Base-by-base conservation (phyloP, 2,888 invertebrate genomes). In the Tineola bisselliella region DNA sequence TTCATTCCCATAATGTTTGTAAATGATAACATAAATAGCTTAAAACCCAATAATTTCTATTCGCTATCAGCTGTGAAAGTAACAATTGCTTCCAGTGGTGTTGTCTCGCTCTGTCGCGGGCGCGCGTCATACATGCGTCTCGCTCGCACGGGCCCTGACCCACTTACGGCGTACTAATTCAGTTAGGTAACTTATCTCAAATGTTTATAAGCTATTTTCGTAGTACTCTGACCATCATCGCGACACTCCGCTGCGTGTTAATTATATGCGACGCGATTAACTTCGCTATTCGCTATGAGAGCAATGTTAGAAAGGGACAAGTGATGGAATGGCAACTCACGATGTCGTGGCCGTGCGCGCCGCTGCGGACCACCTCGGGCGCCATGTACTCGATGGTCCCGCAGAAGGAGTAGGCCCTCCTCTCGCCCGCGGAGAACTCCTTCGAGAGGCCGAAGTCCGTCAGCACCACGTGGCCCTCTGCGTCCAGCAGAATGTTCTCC, bases 301-400 rank as follows among this genome's bases (percentile, higher is more conserved):
- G n/a, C n/a, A n/a, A n/a, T n/a, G n/a, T n/a, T n/a, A n/a, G n/a
- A n/a, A n/a, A n/a, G n/a, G n/a, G n/a, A n/a, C n/a, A n/a, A n/a
- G n/a, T n/a, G n/a, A n/a, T n/a, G n/a, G n/a, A n/a, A n/a, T n/a
- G n/a, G n/a, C 25, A 6, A 93, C 94, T 94, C 82, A 96, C 95
- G 79, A 96, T 95, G 90, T 97, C 96, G 83, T 98, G 98, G 18
- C 98, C 98, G 66, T 92, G 91, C 61, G 91, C 92, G 64, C 96
- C 95, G 61, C 96, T 95, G 70, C 93, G 81, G 63, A 93, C 92
- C 44, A 92, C 92, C 75, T 93, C 95, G 0, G 96, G 98, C 17
- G 98, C 98, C 98, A 99, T 99, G 81, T 99, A 99, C 78, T 99
- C 98, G 70, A 98, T 95, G 65, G 98, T 99, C 15, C 99, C 99